These are phyloP conservation scores for Frankliniella fusca DNA, from an alignment of 2,888 invertebrate genomes.

Conservation along the genomic window DNA sequence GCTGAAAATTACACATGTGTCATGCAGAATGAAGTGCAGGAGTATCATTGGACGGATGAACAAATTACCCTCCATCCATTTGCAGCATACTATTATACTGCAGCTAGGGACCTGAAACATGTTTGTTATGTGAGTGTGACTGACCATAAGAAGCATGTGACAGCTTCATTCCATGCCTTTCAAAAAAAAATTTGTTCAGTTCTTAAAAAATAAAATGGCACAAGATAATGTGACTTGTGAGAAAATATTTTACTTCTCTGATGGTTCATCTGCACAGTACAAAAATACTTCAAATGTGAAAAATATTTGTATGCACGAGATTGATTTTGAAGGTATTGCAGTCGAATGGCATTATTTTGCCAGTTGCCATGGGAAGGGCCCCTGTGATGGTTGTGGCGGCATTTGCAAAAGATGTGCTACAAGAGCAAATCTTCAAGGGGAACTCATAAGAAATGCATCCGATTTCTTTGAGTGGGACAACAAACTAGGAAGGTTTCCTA, in stretches of 20 bases:
- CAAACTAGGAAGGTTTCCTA: too few species aligned
- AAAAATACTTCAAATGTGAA: conserved; percentile 30
- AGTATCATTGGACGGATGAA: too few species aligned
- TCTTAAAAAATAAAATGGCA: background rate
- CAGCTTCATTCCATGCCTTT: conserved; percentile 36
- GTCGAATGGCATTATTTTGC: conserved; percentile 31
- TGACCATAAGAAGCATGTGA: conserved; percentile 38
- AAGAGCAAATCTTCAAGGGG: conserved; percentile 31
- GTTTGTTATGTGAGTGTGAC: conserved; percentile 38
- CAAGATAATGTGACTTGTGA: background rate
- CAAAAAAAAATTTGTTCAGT: conserved; percentile 32
- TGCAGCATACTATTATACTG: conserved; percentile 38
- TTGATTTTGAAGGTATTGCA: conserved; percentile 29
- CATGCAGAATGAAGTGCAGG: too few species aligned
- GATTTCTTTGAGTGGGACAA: too few species aligned
- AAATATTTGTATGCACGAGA: conserved; percentile 29
- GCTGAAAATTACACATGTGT: conserved; percentile 39
- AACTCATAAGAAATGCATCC: too few species aligned
- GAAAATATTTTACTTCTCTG: conserved; percentile 19
- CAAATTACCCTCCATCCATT: conserved; percentile 38
- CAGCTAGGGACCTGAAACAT: conserved; percentile 34
- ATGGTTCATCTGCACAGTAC: conserved; percentile 26
- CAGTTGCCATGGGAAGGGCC: conserved; percentile 5
- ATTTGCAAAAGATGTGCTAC: conserved; percentile 25
- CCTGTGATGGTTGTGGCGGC: conserved; percentile 30